A percentile compares a stretch with the other conserved stretches of the same genome.
Conservation (phyloP, 2,888 invertebrate species). For the Drosophila colorata region DNA sequence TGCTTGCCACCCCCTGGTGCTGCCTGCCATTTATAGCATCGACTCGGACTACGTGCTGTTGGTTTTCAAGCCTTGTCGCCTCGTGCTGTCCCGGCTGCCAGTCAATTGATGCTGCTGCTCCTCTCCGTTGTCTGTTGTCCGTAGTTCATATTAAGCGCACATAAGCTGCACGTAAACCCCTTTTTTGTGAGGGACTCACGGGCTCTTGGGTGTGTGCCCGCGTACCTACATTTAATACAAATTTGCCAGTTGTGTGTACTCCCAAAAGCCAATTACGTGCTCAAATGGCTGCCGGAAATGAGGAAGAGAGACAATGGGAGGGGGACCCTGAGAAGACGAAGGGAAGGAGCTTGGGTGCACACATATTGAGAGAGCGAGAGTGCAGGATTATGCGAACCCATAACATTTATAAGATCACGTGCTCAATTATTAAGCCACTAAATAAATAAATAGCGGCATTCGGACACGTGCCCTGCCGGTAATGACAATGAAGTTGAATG, state of each 20-base stretch:
- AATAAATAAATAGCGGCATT: slow-evolving; percentile 74
- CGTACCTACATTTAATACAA: slow-evolving; percentile 72
- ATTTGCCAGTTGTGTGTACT: slow-evolving; percentile 72
- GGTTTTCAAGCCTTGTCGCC: slow-evolving; percentile 60
- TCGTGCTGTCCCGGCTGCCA: slow-evolving; percentile 6
- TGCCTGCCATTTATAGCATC: slow-evolving; percentile 27
- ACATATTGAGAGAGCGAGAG: slow-evolving; percentile 1
- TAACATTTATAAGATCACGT: slow-evolving; percentile 79
- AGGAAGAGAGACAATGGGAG: background rate
- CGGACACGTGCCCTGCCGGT: slow-evolving; percentile 64
- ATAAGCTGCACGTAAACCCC: slow-evolving; percentile 76
- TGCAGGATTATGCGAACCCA: slow-evolving; percentile 47
- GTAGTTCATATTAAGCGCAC: slow-evolving; percentile 62
- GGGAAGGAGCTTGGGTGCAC: background rate
- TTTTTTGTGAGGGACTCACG: slow-evolving; percentile 52
- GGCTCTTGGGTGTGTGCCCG: slow-evolving; percentile 25
- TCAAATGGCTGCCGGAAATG: slow-evolving; percentile 56
- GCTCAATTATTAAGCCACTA: slow-evolving; percentile 81
- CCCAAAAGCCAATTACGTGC: slow-evolving; percentile 79
- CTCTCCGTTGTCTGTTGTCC: slow-evolving; percentile 16
- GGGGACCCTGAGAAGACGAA: background rate
- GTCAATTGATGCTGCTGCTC: slow-evolving; percentile 9
- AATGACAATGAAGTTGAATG: slow-evolving; percentile 32
- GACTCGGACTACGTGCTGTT: slow-evolving; percentile 48
- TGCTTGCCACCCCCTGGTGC: slow-evolving; percentile 2